phyloP scores from a whole-genome alignment of 2,888 invertebrate genomes.

The Pycnomerus fuliginosus region DNA sequence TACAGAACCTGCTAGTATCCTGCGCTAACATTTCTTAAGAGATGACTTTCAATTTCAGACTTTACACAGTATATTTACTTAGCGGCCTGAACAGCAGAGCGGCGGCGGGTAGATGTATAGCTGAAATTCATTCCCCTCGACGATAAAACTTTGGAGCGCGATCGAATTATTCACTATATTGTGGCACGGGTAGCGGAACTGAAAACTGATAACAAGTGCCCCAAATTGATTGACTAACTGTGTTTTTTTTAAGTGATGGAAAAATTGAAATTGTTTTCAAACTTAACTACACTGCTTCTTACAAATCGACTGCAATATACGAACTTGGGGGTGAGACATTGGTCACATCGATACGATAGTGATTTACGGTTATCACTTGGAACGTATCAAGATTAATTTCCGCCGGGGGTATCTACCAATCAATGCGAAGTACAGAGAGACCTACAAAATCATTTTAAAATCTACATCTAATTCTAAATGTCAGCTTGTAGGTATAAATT shows the following conservation, averaged over 20 bases:
- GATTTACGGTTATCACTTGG: conserved; percentile 30
- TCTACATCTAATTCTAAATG: conserved; percentile 26
- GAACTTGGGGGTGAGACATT: conserved; percentile 26
- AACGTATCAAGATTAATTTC: conserved; percentile 30
- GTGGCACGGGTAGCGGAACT: conserved; percentile 44
- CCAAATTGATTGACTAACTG: conserved; percentile 49
- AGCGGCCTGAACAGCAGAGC: conserved; percentile 37
- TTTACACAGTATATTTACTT: conserved; percentile 51
- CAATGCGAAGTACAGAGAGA: conserved; percentile 22
- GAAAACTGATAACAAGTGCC: conserved; percentile 47
- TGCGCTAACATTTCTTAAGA: conserved; percentile 46
- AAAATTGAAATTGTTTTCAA: conserved; percentile 43
- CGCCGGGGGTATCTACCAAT: conserved; percentile 25
- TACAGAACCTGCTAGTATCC: conserved; percentile 31
- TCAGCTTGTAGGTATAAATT: conserved; percentile 28
- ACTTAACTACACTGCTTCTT: conserved; percentile 31
- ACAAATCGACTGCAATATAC: conserved; percentile 28
- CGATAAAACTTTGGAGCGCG: conserved; percentile 49
- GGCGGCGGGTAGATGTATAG: conserved; percentile 39
- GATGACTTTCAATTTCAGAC: conserved; percentile 51
- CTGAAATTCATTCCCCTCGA: conserved; percentile 45
- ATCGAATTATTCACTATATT: conserved; percentile 51
- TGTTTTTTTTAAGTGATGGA: conserved; percentile 41
- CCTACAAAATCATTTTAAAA: conserved; percentile 26
- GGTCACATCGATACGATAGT: conserved; percentile 29